Conservation (phyloP, 1,140 invertebrate genomes). For the Drosophila ficusphila region DNA sequence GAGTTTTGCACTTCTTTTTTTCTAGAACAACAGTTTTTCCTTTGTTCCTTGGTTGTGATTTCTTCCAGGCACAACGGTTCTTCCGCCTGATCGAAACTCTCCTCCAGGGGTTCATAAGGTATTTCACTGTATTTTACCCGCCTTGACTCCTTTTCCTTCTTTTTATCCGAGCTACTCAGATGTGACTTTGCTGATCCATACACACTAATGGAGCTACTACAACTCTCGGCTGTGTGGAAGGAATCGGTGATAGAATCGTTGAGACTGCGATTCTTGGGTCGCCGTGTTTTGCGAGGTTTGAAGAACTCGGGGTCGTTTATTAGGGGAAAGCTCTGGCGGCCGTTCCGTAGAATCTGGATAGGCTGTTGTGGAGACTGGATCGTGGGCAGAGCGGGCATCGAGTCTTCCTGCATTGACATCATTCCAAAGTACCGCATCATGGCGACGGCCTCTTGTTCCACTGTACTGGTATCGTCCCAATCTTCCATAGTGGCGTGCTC, state of each 20-base stretch:
- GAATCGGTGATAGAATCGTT: constrained; percentile 5
- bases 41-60: background rate
- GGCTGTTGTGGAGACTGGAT: background rate
- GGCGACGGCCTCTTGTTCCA: constrained; percentile 59
- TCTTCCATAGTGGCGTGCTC: constrained; percentile 66
- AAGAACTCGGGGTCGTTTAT: constrained; percentile 58
- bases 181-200: constrained; percentile 14
- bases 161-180: background rate
- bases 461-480: constrained; percentile 59
- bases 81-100: background rate
- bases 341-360: constrained; percentile 31
- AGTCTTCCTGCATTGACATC: constrained; percentile 31
- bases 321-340: constrained; percentile 24
- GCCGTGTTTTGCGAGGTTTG: constrained; percentile 34
- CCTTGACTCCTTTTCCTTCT: background rate
- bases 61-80: background rate
- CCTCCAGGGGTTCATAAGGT: constrained; percentile 12
- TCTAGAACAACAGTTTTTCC: background rate
- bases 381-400: background rate
- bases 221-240: constrained; percentile 5
- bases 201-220: background rate
- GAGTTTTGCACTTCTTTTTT: background rate
- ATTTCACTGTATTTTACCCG: background rate
- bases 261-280: background rate
- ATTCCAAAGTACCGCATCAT: constrained; percentile 76